Conservation (phyloP, 1,140 invertebrate genomes). For the Papilio polyxenes region DNA sequence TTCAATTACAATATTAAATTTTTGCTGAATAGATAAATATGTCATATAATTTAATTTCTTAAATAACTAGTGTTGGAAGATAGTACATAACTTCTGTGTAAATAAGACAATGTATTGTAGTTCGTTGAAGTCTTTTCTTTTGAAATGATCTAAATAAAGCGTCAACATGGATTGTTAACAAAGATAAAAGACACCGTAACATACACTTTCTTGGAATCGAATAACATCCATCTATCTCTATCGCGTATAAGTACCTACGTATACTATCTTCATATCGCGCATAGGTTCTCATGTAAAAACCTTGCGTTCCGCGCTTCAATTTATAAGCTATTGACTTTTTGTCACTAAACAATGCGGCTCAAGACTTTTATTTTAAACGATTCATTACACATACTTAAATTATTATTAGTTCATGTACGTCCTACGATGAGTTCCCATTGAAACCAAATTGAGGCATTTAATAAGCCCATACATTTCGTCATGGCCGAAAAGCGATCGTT, state of each 20-base stretch:
- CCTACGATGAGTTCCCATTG: conserved; percentile 13
- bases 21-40: too few species aligned
- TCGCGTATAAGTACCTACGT: background rate
- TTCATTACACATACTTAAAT: conserved; percentile 24
- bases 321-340: conserved; percentile 41
- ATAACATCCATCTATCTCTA: background rate
- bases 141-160: conserved; percentile 34
- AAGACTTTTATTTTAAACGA: conserved; percentile 7
- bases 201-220: conserved; percentile 40
- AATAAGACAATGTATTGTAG: conserved; percentile 17
- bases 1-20: too few species aligned
- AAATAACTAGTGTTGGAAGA: background rate
- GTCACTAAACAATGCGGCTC: background rate
- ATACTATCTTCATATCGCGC: conserved; percentile 39
- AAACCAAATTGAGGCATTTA: conserved; percentile 31
- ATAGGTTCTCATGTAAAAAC: conserved; percentile 45
- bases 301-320: conserved; percentile 40
- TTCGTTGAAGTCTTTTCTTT: conserved; percentile 58
- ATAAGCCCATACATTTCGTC: conserved; percentile 25
- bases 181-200: conserved; percentile 32
- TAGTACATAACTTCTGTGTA: background rate
- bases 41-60: too few species aligned
- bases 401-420: conserved; percentile 5
- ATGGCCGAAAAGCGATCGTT: conserved; percentile 6
- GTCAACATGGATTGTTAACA: conserved; percentile 40